Percentiles rank a stretch among this genome's conserved stretches.
phyloP scores from a whole-genome alignment of 2,113 vertebrate genomes.

The Gasterosteus nipponicus region DNA sequence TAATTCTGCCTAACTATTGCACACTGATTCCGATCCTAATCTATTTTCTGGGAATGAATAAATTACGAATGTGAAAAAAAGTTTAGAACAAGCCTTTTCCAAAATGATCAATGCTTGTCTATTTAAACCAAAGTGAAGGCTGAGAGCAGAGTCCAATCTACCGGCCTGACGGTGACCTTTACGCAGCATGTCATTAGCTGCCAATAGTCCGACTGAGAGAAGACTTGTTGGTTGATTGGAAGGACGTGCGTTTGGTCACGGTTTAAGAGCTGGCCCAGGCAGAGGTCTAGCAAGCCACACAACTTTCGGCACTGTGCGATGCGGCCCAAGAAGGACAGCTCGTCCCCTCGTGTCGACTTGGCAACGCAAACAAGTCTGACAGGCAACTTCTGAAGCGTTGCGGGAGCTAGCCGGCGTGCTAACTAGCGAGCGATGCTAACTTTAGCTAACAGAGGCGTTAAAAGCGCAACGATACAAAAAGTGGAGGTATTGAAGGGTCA shows the following conservation, averaged over 20 bases:
- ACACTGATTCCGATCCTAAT: background rate
- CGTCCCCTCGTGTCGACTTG: slow-evolving; percentile 32
- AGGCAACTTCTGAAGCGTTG: slow-evolving; percentile 58
- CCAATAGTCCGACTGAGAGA: background rate
- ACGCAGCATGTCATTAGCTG: background rate
- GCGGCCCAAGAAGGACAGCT: background rate
- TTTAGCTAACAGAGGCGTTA: background rate
- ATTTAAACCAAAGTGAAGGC: background rate
- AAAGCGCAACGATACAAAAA: background rate
- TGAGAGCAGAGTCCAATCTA: background rate
- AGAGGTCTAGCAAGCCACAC: background rate
- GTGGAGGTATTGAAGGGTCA: background rate
- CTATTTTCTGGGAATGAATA: background rate
- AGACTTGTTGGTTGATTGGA: background rate
- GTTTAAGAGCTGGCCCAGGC: background rate
- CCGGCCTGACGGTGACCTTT: slow-evolving; percentile 50
- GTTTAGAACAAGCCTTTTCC: background rate
- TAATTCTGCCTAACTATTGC: background rate
- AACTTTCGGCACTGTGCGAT: background rate
- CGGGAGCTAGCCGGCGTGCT: slow-evolving; percentile 54
- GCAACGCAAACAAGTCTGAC: slow-evolving; percentile 40
- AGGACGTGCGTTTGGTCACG: background rate
- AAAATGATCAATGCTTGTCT: background rate
- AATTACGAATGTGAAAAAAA: background rate
- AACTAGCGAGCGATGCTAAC: slow-evolving; percentile 59